Evolutionary conservation across 2,888 invertebrate genomes (phyloP).

Genomic region (Serrognathus titanus): DNA sequence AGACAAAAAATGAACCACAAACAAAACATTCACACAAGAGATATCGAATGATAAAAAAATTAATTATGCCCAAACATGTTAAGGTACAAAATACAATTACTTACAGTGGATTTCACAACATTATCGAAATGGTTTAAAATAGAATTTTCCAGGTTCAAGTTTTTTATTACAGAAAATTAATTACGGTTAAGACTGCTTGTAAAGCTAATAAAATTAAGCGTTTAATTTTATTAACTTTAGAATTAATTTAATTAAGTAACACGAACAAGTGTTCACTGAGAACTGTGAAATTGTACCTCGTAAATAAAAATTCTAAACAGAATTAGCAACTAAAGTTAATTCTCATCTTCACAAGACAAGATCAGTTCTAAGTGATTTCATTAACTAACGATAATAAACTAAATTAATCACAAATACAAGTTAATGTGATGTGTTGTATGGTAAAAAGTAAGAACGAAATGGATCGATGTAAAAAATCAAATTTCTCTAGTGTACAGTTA

Average conservation of each 20-base stretch:
- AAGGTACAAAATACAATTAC: neutral
- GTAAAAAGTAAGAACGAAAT: neutral
- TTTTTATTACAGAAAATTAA: no score
- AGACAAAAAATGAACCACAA: neutral
- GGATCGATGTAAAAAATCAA: neutral
- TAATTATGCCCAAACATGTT: neutral
- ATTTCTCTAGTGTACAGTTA: neutral
- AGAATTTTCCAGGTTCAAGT: no score
- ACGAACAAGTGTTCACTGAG: neutral
- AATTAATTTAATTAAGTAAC: neutral
- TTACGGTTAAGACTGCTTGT: no score
- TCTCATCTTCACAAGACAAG: constrained; percentile 1
- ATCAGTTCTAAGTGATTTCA: constrained; percentile 5
- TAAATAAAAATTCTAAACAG: constrained; percentile 1
- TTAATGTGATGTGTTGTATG: constrained; percentile 2
- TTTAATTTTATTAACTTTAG: neutral
- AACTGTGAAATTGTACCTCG: neutral
- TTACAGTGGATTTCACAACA: neutral
- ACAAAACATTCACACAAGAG: neutral
- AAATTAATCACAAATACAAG: neutral
- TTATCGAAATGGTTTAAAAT: no score
- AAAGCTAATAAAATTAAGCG: neutral
- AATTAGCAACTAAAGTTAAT: neutral
- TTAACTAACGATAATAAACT: neutral
- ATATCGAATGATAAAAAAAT: neutral